phyloP scores from a whole-genome alignment of 2,888 invertebrate genomes.

The Archips crataeganus region DNA sequence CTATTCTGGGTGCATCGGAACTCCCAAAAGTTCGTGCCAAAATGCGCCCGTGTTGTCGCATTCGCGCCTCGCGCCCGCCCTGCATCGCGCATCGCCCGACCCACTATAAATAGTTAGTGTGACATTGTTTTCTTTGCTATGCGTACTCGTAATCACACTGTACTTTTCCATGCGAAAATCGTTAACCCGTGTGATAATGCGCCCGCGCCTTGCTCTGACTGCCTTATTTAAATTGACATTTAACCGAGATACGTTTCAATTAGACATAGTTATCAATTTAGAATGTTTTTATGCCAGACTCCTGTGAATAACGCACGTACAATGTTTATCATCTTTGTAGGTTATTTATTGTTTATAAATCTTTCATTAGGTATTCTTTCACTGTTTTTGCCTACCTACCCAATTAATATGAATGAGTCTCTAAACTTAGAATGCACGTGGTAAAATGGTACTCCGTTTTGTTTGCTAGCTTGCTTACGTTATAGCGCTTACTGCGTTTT shows the following conservation, averaged over 20 bases:
- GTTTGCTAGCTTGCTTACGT: neutral
- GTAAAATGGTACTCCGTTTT: neutral
- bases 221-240: slow-evolving; percentile 37
- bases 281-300: slow-evolving; percentile 35
- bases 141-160: slow-evolving; percentile 61
- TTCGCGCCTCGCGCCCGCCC: slow-evolving; percentile 55
- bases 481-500: neutral
- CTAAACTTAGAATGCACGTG: no score
- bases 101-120: slow-evolving; percentile 75
- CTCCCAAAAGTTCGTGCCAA: slow-evolving; percentile 68
- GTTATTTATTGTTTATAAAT: neutral
- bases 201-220: slow-evolving; percentile 45
- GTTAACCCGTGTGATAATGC: slow-evolving; percentile 75
- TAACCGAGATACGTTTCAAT: slow-evolving; percentile 37
- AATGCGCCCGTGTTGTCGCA: slow-evolving; percentile 54
- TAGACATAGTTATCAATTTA: slow-evolving; percentile 36
- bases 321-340: neutral
- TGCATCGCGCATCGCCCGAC: slow-evolving; percentile 63
- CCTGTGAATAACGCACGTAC: slow-evolving; percentile 5
- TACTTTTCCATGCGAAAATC: slow-evolving; percentile 82
- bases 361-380: neutral
- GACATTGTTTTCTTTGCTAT: slow-evolving; percentile 76
- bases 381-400: neutral
- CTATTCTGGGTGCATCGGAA: slow-evolving; percentile 62
- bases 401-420: no score